phyloP scores from a whole-genome alignment of 2,797 vertebrate species.

The Microchirus variegatus region DNA sequence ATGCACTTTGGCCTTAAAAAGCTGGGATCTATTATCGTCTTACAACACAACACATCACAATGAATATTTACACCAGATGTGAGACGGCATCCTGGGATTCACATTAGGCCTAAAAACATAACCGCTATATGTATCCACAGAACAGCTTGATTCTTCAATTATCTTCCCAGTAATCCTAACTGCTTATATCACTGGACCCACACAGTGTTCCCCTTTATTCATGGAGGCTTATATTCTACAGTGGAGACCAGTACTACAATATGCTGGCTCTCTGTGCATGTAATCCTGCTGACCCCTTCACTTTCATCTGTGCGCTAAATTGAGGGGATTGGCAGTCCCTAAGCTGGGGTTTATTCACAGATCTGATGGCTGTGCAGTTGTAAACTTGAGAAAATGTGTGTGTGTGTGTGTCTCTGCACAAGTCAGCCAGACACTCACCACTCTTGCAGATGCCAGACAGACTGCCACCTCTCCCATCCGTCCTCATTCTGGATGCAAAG shows the following conservation, averaged over 20 bases:
- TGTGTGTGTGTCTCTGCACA: not conserved
- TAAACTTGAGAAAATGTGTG: conserved; percentile 32
- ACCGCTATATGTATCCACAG: conserved; percentile 11
- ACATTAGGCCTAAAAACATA: conserved; percentile 20
- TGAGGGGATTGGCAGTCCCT: conserved; percentile 65
- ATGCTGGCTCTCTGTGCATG: conserved; percentile 60
- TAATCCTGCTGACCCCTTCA: conserved; percentile 78
- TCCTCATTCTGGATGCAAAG: conserved; percentile 87
- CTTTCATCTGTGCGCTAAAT: conserved; percentile 60
- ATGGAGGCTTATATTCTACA: conserved; percentile 47
- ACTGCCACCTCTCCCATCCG: conserved; percentile 77
- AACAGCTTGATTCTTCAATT: conserved; percentile 33
- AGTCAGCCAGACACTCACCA: conserved; percentile 71
- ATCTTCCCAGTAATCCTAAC: conserved; percentile 44
- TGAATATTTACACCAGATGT: conserved; percentile 34
- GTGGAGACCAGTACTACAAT: conserved; percentile 48
- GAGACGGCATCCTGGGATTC: conserved; percentile 21
- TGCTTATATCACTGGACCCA: conserved; percentile 33
- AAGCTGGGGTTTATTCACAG: conserved; percentile 62
- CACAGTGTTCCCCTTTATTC: conserved; percentile 46
- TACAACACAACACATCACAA: conserved; percentile 21
- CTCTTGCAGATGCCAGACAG: conserved; percentile 82
- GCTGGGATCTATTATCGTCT: conserved; percentile 15
- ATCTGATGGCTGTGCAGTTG: conserved; percentile 65
- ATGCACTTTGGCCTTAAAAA: not conserved